Base-by-base conservation (phyloP, 2,797 vertebrate genomes). In the Emys orbicularis region DNA sequence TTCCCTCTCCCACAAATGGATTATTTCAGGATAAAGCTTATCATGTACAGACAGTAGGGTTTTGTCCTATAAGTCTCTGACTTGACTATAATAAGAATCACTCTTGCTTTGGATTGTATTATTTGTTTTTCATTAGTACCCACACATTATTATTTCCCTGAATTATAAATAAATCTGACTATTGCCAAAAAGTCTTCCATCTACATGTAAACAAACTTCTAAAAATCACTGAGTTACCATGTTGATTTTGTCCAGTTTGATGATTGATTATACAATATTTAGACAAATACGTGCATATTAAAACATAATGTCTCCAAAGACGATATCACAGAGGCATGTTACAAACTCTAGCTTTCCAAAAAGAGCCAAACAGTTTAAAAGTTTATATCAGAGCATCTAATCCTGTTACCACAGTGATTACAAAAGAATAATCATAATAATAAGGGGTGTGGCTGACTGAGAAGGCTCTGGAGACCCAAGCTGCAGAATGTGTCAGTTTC, bases 251-350 rank as follows among this genome's bases (percentile, higher is more conserved):
- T 94, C 80, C 79, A 84, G 77, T 95, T 50, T 74, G 74, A 81
- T 93, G 94, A 93, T 95, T 95, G 94, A 96, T 97, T 97, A 84
- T 84, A 84, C 83, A 90, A 72, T 95, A 90, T 96, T 97, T 96
- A 85, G 87, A 92, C 92, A 91, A 92, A 97, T 95, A 91, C 95
- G 81, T 94, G 88, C 94, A 11, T 95, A 89, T 96, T 96, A 94
- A 90, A 94, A 94, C 92, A 89, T 72, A 94, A 41, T 86, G 95
- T 90, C 18, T 96, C 90, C 84, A 86, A 94, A 96, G 87, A 34
- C 81, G 94, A 84, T 79, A 89, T 84, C 93, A 86, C 89, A 34
- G 83, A 95, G 94, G 90, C 94, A 83, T 94, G 27, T 92, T 96
- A 44, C 95, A 91, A 94, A 88, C 85, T 97, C 88, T 89, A 92